Evolutionary conservation across 30 jellyfish, hydroid and myxozoan species (phyloP), one percentile per base, ranked within the genome.

Genomic region (Aurelia coerulea): DNA sequence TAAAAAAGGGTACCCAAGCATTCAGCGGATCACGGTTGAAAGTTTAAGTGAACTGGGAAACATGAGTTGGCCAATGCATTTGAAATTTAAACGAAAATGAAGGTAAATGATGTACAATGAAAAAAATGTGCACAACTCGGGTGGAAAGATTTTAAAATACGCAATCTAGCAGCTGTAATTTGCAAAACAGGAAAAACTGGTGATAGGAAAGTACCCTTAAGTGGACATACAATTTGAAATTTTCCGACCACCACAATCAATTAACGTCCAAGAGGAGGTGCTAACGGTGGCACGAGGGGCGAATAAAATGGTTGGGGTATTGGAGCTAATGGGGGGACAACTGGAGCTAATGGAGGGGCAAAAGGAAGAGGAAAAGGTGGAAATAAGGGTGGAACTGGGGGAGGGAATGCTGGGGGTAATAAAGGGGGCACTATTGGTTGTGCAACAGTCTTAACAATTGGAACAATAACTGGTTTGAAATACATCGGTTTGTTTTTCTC

Each of bases 281-380:
- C 76, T 19, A 76, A 56, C 17, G 86, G 74, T 54, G 68, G 83
- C 23, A 42, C 46, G 5, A 62, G 18, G 46, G 58, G 59, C 56
- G 62, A 64, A 15, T 34, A 13, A 60, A 60, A 60, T 60, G 78
- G n/a, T 14, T 56, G 80, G 34, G 17, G 49, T 1, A 62, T 16
- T 42, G 89, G 89, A 8, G 93, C 87, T 62, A 84, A 62, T 17
- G 92, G 92, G 11, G 92, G 92, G 17, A 83, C 86, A 54, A 70
- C 62, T 1, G 70, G 85, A 13, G 90, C 53, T n/a, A 62, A 34
- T 4, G 87, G 80, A 34, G 74, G 77, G 9, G 72, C 78, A 49
- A 73, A 54, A 1, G 80, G 75, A 64, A 78, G 83, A 19, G 73
- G 39, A 75, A 75, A 75, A 62, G 2, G n/a, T 70, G 65, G 64